Evolutionary conservation across 2,797 vertebrate genomes (phyloP).

Genomic region (Gallinago stenura): DNA sequence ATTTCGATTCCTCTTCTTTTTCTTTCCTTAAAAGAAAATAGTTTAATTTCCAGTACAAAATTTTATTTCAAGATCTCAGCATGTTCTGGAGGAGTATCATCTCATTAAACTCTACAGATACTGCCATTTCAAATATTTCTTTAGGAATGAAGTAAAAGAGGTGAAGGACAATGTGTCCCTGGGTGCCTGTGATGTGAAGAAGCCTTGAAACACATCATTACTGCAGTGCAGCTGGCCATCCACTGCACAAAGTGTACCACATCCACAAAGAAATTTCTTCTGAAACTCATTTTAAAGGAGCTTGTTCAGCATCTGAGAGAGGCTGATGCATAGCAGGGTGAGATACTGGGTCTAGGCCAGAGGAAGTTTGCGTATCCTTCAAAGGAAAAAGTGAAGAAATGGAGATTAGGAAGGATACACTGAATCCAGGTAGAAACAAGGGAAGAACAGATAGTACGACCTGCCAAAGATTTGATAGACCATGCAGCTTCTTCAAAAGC

Average conservation of each 20-base stretch:
- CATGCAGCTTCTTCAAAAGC: not conserved
- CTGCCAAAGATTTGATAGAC: not conserved
- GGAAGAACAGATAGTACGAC: not conserved
- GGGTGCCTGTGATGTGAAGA: not conserved
- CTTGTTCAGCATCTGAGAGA: not conserved
- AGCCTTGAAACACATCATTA: not conserved
- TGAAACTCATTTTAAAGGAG: not conserved
- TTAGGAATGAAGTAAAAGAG: not conserved
- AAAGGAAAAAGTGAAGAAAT: not conserved
- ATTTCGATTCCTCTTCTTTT: not conserved
- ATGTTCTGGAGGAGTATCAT: not conserved
- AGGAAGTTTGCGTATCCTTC: not conserved
- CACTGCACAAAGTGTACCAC: not conserved
- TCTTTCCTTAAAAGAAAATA: not conserved
- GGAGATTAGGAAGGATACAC: not conserved
- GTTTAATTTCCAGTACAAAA: not conserved
- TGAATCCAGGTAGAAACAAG: not conserved
- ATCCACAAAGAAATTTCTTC: not conserved
- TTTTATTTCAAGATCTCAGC: not conserved
- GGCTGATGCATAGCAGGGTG: not conserved
- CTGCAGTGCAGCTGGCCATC: not conserved
- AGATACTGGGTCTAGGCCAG: not conserved
- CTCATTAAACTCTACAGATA: not conserved
- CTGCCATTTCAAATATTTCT: slow-evolving; percentile 4
- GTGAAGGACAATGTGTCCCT: not conserved